Evolutionary conservation across 2,113 vertebrate genomes (phyloP).

Genomic region (Otus sunia): DNA sequence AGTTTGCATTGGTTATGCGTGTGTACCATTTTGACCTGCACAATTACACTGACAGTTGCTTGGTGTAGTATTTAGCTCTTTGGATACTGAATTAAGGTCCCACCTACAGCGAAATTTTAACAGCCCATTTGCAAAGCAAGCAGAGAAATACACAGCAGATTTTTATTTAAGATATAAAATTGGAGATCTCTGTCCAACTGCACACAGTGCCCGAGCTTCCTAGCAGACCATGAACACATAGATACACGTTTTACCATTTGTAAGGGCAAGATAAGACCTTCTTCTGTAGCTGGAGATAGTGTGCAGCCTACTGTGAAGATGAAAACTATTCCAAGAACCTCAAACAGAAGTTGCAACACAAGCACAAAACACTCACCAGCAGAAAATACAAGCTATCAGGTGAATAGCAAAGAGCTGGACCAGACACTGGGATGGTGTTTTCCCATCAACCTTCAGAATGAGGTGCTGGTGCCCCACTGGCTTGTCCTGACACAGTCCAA

Average conservation of each 20-base stretch:
- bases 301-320: constrained; percentile 3
- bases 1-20: background rate
- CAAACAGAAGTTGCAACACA: background rate
- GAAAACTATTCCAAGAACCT: constrained; percentile 12
- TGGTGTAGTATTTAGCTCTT: background rate
- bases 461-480: background rate
- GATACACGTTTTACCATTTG: background rate
- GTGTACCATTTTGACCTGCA: background rate
- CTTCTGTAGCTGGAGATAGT: background rate
- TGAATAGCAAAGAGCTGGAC: background rate
- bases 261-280: constrained; percentile 9
- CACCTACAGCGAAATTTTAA: background rate
- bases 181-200: background rate
- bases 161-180: background rate
- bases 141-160: fast-evolving
- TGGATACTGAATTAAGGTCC: background rate
- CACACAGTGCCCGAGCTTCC: background rate
- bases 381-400: background rate
- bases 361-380: background rate
- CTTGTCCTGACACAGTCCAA: background rate
- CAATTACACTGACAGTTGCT: background rate
- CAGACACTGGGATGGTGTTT: background rate
- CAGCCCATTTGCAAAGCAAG: background rate
- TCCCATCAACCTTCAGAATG: background rate
- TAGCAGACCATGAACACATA: background rate